These are phyloP conservation scores for Oceanodroma tethys DNA, from an alignment of 2,113 vertebrate species.

Conservation along the genomic window DNA sequence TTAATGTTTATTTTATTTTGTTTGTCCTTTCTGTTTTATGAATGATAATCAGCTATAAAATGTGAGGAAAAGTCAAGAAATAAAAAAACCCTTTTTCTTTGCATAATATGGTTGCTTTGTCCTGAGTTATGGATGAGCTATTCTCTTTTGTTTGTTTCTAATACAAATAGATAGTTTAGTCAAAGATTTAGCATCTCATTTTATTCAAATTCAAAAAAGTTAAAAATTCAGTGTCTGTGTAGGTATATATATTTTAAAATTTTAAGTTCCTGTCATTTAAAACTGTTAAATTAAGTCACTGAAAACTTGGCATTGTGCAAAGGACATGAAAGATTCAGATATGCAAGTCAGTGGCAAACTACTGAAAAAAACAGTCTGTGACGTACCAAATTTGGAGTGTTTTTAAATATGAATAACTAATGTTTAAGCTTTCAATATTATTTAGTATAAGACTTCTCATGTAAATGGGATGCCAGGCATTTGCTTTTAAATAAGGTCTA, in stretches of 20 bases:
- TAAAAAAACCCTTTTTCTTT: neutral
- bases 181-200: neutral
- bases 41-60: conserved; percentile 10
- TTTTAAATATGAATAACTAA: neutral
- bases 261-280: neutral
- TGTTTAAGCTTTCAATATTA: neutral
- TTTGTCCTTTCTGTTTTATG: conserved; percentile 15
- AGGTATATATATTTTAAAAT: neutral
- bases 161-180: conserved; percentile 30
- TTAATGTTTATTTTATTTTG: conserved; percentile 21
- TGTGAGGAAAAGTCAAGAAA: neutral
- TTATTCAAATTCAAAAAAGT: conserved; percentile 14
- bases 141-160: conserved; percentile 8
- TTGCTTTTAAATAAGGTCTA: neutral
- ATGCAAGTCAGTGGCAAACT: neutral
- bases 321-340: neutral
- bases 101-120: neutral
- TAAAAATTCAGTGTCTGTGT: neutral
- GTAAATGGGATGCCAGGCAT: neutral
- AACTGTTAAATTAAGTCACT: neutral
- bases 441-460: neutral
- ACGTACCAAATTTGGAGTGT: neutral
- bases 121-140: neutral
- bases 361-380: neutral
- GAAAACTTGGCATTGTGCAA: neutral